These are phyloP conservation scores for Eutrigla gurnardus DNA, from an alignment of 2,797 vertebrate species.

Conservation along the genomic window DNA sequence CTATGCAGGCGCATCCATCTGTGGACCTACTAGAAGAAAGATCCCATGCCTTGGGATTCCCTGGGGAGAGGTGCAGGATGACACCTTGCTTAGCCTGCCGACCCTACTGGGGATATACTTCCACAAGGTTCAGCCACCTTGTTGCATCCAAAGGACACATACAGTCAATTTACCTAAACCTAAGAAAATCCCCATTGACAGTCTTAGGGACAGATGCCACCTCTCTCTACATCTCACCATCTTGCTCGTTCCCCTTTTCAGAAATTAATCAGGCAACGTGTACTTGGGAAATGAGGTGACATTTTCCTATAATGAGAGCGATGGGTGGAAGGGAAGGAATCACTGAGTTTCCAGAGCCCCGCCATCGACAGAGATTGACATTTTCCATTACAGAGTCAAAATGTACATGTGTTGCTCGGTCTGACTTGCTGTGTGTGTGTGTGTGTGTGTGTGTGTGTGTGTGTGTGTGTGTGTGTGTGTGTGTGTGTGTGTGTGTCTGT, in stretches of 20 bases:
- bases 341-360: constrained; percentile 67
- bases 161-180: constrained; percentile 11
- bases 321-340: constrained; percentile 70
- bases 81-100: not conserved
- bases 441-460: constrained; percentile 32
- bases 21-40: not conserved
- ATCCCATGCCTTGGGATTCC: constrained; percentile 7
- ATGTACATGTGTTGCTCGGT: constrained; percentile 84
- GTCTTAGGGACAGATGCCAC: constrained; percentile 53
- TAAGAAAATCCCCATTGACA: constrained; percentile 13
- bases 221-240: constrained; percentile 54
- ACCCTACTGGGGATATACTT: not conserved
- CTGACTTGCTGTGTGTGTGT: constrained; percentile 55
- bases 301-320: constrained; percentile 86
- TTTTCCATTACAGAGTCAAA: constrained; percentile 88
- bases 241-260: constrained; percentile 59
- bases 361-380: constrained; percentile 83
- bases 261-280: constrained; percentile 82
- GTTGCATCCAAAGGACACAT: constrained; percentile 8
- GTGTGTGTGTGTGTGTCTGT: constrained; percentile 43
- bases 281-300: constrained; percentile 83
- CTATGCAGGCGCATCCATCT: not conserved
- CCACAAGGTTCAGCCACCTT: not conserved
- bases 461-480: constrained; percentile 30
- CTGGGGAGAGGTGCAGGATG: not conserved